Evolutionary conservation across 2,888 invertebrate species (phyloP), one percentile per base, ranked within the genome.

Genomic region (Drosophila greeni): DNA sequence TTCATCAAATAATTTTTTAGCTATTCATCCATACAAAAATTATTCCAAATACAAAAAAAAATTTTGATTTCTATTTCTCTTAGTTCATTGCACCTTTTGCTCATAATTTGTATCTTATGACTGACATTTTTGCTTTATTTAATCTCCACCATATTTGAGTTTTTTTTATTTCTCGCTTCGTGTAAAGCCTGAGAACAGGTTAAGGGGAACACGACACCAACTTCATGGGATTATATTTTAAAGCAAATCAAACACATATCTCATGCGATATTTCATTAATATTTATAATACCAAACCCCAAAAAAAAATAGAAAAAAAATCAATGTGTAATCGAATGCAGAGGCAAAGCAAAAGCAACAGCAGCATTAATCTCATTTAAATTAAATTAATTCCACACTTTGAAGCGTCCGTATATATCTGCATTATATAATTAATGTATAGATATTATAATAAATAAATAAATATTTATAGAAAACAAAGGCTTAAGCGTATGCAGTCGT

Each of bases 111-210:
- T 45, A 12, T 45, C 18, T 45, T 42, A 20, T 61, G 51, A 43
- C 61, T 51, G 43, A 42, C 61, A 51, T 51, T 36, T 26, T 61
- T 61, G 45, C 51, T 43, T 51, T 61, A 61, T 36, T 61, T 43
- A 61, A 49, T 42, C 24, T n/a, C 29, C 14, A 14, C 26, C 33
- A 34, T 31, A 51, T 62, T 43, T 43, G 34, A 42, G 5, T 62
- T 42, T 62, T 42, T 23, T 45, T 39, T 45, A 14, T 40, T 51
- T 51, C 61, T n/a, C 36, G 36, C 43, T 36, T 20, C 43, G 36
- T 61, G 62, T 62, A 62, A 62, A 62, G 31, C 42, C 61, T 51
- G 23, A 62, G 62, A 62, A 62, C 62, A 37, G 62, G 61, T 62
- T 52, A 31, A 31, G 45, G 51, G 61, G 16, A 62, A 61, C 42